Evolutionary conservation across 2,888 invertebrate genomes (phyloP), one percentile per base, ranked within the genome.

Genomic region (Antitype chi): DNA sequence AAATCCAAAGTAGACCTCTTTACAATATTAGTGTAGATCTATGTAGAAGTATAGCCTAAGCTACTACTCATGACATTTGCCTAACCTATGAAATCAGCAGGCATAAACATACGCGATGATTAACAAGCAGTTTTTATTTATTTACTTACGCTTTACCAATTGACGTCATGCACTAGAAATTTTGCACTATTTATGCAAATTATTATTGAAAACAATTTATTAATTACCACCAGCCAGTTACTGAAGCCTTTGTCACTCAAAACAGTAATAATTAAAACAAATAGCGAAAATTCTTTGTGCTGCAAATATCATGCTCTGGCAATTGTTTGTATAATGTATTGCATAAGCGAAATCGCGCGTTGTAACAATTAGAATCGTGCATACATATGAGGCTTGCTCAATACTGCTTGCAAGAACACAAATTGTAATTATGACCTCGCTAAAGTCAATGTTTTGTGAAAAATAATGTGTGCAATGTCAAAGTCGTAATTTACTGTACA

Each of bases 391-490:
- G 38, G 17, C 57, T 84, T 84, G 71, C 85, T 59, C 76, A 87
- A 87, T 55, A 71, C 11, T 57, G 49, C 23, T 78, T 63, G 74
- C 52, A 64, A 82, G 62, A 70, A 52, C 43, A 70, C 57, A 57
- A 79, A 76, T 70, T 69, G 75, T 73, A 64, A 70, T 59, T 53
- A 62, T 53, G 60, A 67, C 85, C 84, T 85, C 81, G 69, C 13
- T 28, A 17, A 63, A 76, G 76, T 80, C 76, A 80, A 80, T 74
- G 85, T 76, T 84, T 87, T 74, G 71, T 72, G 66, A 64, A 75
- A 84, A 85, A 67, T 84, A 23, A 80, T 53, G 53, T 75, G 60
- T 67, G 47, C 85, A 87, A 85, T 87, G 84, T 87, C 84, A 85
- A 85, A 80, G 84, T 76, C 81, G 64, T 32, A 5, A 28, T 76